A percentile compares a stretch with the other conserved stretches of the same genome.
Evolutionary conservation across 2,888 invertebrate species (phyloP).

Genomic region (Clanis bilineata): DNA sequence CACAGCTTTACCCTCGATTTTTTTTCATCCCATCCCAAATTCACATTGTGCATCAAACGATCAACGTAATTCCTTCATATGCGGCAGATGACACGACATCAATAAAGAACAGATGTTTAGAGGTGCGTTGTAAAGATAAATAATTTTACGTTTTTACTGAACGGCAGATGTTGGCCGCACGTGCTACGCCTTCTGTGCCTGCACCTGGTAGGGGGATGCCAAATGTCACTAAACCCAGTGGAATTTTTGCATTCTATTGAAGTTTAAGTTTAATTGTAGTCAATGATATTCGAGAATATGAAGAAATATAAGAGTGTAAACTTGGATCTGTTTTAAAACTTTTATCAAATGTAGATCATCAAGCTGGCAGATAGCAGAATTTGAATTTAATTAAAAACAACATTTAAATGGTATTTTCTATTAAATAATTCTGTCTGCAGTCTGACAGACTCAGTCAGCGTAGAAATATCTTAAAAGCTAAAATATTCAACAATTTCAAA

Average conservation of each 20-base stretch:
- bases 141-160: slow-evolving; percentile 52
- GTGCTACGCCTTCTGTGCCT: slow-evolving; percentile 58
- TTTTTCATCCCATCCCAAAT: not conserved
- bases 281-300: not conserved
- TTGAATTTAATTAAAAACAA: not conserved
- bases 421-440: not conserved
- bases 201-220: slow-evolving; percentile 68
- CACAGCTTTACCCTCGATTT: not conserved
- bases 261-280: not conserved
- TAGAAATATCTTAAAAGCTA: not conserved
- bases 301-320: not conserved
- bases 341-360: not conserved
- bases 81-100: slow-evolving; percentile 47
- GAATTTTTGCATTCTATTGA: slow-evolving; percentile 14
- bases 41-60: not conserved
- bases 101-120: slow-evolving; percentile 64
- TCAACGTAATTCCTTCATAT: not conserved
- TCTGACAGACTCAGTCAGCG: not conserved
- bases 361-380: not conserved
- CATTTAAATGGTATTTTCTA: not conserved
- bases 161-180: slow-evolving; percentile 71
- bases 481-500: not conserved
- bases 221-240: slow-evolving; percentile 35
- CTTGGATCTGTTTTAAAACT: not conserved
- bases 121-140: slow-evolving; percentile 62